A percentile compares a stretch with the other conserved stretches of the same genome.
Evolutionary conservation across 92 coral and sea anemone genomes (phyloP).

Genomic region (Blastomussa wellsi): DNA sequence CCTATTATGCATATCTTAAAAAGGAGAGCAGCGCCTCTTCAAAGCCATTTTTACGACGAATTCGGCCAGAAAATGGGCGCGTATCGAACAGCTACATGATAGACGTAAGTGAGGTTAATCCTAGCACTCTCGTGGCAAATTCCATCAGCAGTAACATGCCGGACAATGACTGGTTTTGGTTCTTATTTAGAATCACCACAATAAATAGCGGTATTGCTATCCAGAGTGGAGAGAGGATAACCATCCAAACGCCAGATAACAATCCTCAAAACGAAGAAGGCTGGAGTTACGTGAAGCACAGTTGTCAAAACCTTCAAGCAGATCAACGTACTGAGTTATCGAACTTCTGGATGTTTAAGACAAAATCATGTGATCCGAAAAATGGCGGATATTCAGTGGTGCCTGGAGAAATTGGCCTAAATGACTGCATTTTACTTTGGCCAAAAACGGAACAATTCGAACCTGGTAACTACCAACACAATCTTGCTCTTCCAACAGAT

Average conservation of each 20-base stretch:
- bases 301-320: not conserved
- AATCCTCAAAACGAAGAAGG: not conserved
- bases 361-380: not conserved
- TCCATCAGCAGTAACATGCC: not conserved
- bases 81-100: not conserved
- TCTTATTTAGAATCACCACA: conserved; percentile 26
- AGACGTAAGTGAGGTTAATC: not conserved
- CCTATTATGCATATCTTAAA: conserved; percentile 16
- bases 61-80: conserved; percentile 8
- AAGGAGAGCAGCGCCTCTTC: not conserved
- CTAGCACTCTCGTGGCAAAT: not conserved
- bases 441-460: not conserved
- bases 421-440: conserved; percentile 33
- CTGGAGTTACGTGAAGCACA: conserved; percentile 2
- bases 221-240: conserved; percentile 24
- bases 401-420: conserved; percentile 17
- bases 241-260: conserved; percentile 21
- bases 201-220: conserved; percentile 14
- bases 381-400: conserved; percentile 12
- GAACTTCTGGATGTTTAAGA: conserved; percentile 30
- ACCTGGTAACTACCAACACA: not conserved
- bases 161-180: conserved; percentile 39
- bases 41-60: conserved; percentile 12
- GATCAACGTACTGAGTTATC: not conserved
- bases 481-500: conserved; percentile 14